A percentile compares a stretch with the other conserved stretches of the same genome.
Evolutionary conservation across 2,113 vertebrate genomes (phyloP).

Genomic region (Hiodon alosoides): DNA sequence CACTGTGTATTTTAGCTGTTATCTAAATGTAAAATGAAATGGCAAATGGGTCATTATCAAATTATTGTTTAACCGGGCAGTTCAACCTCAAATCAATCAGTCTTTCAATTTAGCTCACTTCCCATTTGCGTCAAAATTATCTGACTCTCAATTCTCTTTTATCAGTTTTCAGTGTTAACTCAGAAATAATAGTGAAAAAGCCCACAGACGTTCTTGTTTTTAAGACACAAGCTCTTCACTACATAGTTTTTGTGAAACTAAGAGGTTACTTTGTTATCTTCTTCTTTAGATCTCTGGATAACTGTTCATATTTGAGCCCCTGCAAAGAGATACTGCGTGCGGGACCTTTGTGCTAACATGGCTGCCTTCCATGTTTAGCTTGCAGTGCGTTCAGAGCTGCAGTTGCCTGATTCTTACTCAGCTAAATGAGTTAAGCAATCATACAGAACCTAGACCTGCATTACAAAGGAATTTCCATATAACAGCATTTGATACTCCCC

Average conservation of each 20-base stretch:
- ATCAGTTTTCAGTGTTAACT: not conserved
- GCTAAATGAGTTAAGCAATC: slow-evolving; percentile 79
- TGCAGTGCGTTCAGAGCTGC: slow-evolving; percentile 55
- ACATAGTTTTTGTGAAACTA: too few relatives aligned
- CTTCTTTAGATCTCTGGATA: slow-evolving; percentile 50
- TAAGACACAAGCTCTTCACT: too few relatives aligned
- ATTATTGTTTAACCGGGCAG: too few relatives aligned
- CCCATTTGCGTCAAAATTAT: slow-evolving; percentile 9
- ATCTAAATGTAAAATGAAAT: too few relatives aligned
- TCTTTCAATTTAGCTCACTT: slow-evolving; percentile 1
- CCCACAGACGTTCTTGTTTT: too few relatives aligned
- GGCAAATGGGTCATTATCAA: too few relatives aligned
- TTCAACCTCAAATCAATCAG: not conserved
- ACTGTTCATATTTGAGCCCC: slow-evolving; percentile 70
- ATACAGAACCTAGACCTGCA: slow-evolving; percentile 65
- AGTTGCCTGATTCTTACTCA: slow-evolving; percentile 65
- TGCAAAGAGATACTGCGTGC: slow-evolving; percentile 64
- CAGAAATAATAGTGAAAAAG: not conserved
- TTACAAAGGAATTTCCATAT: slow-evolving; percentile 81
- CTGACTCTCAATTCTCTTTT: slow-evolving; percentile 6
- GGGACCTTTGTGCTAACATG: slow-evolving; percentile 46
- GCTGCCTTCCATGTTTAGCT: slow-evolving; percentile 56
- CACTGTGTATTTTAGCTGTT: too few relatives aligned
- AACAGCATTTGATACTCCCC: slow-evolving; percentile 78
- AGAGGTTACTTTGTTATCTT: slow-evolving; percentile 1